Conservation (phyloP, 2,797 vertebrate species). For the Lepilemur ruficaudatus region DNA sequence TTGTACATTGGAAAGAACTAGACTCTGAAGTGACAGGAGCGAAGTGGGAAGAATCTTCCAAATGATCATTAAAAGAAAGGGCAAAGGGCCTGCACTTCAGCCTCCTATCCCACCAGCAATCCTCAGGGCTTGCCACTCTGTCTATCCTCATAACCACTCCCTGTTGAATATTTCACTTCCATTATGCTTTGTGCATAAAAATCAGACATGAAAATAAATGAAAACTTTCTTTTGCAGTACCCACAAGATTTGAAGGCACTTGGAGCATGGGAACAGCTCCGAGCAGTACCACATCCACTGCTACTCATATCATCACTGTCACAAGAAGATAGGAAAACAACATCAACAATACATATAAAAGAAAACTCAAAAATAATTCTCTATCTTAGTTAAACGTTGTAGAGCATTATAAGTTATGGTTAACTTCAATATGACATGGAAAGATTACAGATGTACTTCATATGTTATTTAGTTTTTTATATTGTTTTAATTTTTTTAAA, state of each 20-base stretch:
- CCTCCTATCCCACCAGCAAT: not conserved
- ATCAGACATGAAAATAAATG: not conserved
- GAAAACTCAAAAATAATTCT: not conserved
- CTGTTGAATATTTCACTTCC: not conserved
- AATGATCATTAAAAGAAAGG: not conserved
- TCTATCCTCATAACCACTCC: not conserved
- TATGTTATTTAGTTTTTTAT: not conserved
- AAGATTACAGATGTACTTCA: not conserved
- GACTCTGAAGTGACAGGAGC: not conserved
- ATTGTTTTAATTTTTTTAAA: not conserved
- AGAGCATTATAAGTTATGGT: not conserved
- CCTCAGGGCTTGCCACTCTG: not conserved
- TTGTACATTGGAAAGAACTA: not conserved
- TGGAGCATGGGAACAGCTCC: not conserved
- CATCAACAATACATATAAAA: not conserved
- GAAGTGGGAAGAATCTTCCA: not conserved
- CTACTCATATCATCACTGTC: not conserved
- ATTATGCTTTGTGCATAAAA: not conserved
- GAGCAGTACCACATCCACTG: not conserved
- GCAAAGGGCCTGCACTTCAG: not conserved
- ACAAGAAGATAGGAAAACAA: slow-evolving; percentile 51
- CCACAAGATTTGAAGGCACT: not conserved
- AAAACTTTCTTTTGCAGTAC: not conserved
- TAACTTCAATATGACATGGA: not conserved
- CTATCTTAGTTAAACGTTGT: not conserved